These are phyloP conservation scores for Zaprionus capensis DNA, from an alignment of 1,140 invertebrate genomes.

Conservation along the genomic window DNA sequence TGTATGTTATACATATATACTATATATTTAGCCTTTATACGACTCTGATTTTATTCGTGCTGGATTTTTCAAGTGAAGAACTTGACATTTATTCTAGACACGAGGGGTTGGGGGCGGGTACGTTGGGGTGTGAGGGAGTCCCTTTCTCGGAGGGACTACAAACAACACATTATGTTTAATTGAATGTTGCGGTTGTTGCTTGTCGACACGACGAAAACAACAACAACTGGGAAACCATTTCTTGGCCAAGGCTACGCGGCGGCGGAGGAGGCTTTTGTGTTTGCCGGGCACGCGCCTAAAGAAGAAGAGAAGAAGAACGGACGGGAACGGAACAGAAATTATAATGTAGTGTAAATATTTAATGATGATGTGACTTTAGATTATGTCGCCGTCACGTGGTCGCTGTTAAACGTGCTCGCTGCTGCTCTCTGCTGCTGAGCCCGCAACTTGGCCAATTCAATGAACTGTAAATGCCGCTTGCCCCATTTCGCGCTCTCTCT, in stretches of 20 bases:
- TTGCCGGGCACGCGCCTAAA: constrained; percentile 54
- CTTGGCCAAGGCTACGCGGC: constrained; percentile 14
- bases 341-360: constrained; percentile 83
- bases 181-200: constrained; percentile 76
- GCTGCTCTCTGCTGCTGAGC: constrained; percentile 25
- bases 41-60: constrained; percentile 55
- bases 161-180: constrained; percentile 82
- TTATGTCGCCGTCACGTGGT: constrained; percentile 72
- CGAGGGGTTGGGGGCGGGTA: neutral
- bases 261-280: constrained; percentile 30
- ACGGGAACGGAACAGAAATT: constrained; percentile 55
- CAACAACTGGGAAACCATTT: neutral
- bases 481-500: constrained; percentile 11
- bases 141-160: constrained; percentile 65
- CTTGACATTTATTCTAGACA: constrained; percentile 72
- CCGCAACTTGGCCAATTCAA: constrained; percentile 59
- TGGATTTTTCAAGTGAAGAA: constrained; percentile 72
- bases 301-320: constrained; percentile 24
- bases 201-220: constrained; percentile 21
- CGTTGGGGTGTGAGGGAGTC: neutral
- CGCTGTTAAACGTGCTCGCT: constrained; percentile 67
- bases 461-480: constrained; percentile 67
- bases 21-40: constrained; percentile 46
- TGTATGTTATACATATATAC: constrained; percentile 18
- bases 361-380: constrained; percentile 81